Conservation (phyloP, 2,888 invertebrate genomes). For the Trachelus iudaicus region DNA sequence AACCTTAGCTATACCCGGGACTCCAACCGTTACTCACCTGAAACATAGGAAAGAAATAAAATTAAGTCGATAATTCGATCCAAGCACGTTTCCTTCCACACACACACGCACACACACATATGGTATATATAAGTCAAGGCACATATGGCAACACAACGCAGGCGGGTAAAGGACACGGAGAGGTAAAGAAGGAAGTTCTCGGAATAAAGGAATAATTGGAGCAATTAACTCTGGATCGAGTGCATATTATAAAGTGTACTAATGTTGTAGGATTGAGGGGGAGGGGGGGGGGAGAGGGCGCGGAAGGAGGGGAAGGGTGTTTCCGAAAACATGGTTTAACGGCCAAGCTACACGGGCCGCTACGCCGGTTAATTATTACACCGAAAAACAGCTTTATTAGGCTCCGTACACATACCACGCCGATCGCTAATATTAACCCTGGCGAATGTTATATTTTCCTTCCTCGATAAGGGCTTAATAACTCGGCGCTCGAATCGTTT, state of each 20-base stretch:
- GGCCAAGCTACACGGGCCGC: background rate
- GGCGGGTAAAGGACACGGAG: background rate
- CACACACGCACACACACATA: background rate
- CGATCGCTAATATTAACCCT: background rate
- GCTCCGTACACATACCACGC: slow-evolving; percentile 5
- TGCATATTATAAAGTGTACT: background rate
- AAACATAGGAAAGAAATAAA: background rate
- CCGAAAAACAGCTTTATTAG: slow-evolving; percentile 26
- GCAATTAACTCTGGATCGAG: background rate
- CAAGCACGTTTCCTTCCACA: background rate
- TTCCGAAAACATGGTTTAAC: slow-evolving; percentile 8
- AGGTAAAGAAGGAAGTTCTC: background rate
- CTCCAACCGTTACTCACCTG: background rate
- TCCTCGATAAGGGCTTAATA: background rate
- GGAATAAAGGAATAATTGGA: background rate
- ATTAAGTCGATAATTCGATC: background rate
- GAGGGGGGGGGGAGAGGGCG: background rate
- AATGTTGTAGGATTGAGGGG: background rate
- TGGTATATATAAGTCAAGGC: background rate
- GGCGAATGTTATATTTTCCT: background rate
- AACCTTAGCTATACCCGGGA: background rate
- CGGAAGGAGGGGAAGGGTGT: background rate
- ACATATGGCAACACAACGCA: background rate
- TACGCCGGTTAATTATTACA: slow-evolving; percentile 7
- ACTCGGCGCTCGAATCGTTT: background rate